Evolutionary conservation across 2,888 invertebrate genomes (phyloP), one percentile per base, ranked within the genome.

Genomic region (Scaptomyza reducta): DNA sequence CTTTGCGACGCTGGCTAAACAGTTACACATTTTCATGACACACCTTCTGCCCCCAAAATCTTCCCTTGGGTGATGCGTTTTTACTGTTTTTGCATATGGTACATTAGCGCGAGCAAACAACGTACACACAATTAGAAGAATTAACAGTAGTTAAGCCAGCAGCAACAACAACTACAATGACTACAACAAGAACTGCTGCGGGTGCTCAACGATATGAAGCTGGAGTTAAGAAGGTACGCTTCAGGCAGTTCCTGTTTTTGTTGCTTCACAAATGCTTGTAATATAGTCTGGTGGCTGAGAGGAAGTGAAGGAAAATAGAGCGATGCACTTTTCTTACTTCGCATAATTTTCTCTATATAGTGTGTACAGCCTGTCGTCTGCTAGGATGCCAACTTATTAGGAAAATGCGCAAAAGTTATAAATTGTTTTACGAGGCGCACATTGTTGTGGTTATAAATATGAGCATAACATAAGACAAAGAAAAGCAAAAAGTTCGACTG

Each of bases 81-180:
- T 61, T 67, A 62, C 51, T 70, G 74, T 38, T 68, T 68, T 73
- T 76, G 82, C 82, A 87, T 87, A 84, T 87, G 82, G 82, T 85
- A 87, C 82, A 82, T 82, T 85, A 87, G 82, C 79, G 87, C 85
- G 87, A 79, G 87, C 85, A 87, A 87, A 81, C 82, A 82, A 85
- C 82, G 82, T 87, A 74, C 82, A 82, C 82, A 87, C 82, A 82
- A 82, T 82, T 82, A 82, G 82, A 87, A 87, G 87, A 87, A 82
- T 82, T 82, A 82, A 87, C 82, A 87, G 87, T 76, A 87, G 87
- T 87, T 82, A 84, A 79, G 81, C 82, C 70, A 71, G 63, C 74
- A 72, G 38, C 76, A 73, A 25, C 59, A 65, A 44, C 73, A 53
- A 40, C 57, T 57, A 46, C 53, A 54, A 33, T 47, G 45, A 41